Percentiles rank a stretch among this genome's conserved stretches.
Evolutionary conservation across 2,797 vertebrate genomes (phyloP).

Genomic region (Macropodus opercularis): DNA sequence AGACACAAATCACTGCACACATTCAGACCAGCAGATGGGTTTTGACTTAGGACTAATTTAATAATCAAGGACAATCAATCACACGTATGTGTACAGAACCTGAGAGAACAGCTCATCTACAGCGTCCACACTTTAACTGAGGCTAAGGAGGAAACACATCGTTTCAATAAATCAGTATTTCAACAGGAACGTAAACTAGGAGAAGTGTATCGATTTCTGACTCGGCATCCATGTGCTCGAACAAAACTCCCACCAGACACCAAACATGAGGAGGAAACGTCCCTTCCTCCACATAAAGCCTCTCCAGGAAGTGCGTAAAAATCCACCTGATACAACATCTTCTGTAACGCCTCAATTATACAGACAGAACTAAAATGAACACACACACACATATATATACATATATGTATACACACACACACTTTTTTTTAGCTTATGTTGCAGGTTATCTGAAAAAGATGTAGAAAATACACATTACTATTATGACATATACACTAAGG

Average conservation of each 20-base stretch:
- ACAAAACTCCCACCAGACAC: conserved; percentile 42
- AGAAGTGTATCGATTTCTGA: conserved; percentile 41
- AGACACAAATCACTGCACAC: not conserved
- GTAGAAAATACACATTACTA: conserved; percentile 69
- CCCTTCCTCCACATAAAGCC: conserved; percentile 39
- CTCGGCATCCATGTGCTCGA: conserved; percentile 28
- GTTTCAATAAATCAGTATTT: conserved; percentile 48
- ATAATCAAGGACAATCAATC: conserved; percentile 41
- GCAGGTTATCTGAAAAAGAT: conserved; percentile 62
- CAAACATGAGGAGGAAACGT: conserved; percentile 26
- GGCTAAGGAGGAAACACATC: conserved; percentile 37
- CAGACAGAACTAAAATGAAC: conserved; percentile 63
- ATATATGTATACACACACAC: too few relatives aligned
- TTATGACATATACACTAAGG: conserved; percentile 59
- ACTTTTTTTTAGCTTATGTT: conserved; percentile 77
- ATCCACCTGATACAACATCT: conserved; percentile 63
- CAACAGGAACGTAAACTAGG: conserved; percentile 42
- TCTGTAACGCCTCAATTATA: conserved; percentile 52
- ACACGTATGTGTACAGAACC: conserved; percentile 71
- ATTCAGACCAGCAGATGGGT: not conserved
- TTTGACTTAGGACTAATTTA: conserved; percentile 22
- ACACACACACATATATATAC: conserved; percentile 40
- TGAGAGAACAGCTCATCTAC: conserved; percentile 66
- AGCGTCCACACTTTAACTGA: conserved; percentile 45
- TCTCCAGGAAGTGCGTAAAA: conserved; percentile 77